Base-by-base conservation (phyloP, 1,140 invertebrate species). In the Apis florea region DNA sequence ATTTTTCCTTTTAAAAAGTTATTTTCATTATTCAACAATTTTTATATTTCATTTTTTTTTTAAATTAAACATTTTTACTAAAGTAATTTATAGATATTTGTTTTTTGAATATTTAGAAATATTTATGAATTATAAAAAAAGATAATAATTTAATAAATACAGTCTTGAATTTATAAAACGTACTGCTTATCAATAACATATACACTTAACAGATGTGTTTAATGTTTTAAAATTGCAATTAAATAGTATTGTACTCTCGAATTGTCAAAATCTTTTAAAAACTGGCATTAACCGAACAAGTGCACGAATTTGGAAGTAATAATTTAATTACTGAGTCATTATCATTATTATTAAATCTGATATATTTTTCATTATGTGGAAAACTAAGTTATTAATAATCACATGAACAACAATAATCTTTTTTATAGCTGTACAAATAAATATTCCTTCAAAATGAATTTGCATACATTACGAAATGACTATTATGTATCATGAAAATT, bases 311-410 rank as follows among this genome's bases (percentile, higher is more conserved):
- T 17, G 47, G 77, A 19, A 68, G 59, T 83, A 53, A 53, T 31
- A 78, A 83, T 79, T 79, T 78, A 78, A 82, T 64, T 51, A 13
- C 49, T 77, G 19, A 78, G 51, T 78, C 67, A 78, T 70, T 82
- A 49, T 78, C 74, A 31, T 77, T 77, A 64, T 26, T 21, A 47
- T 71, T 24, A 59, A 78, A 51, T 70, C 26, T 54, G 21, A 15
- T 26, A 21, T 21, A 24, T 17, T 70, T 24, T 31, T 59, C 17
- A 17, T 82, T 77, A 78, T 19, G 4, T 13, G 40, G 15, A 19
- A 78, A 11, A 26, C 59, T 40, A 24, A 78, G 40, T 40, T 56
- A 26, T 6, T 78, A 82, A 82, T 71, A 69, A 1, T 61, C 58
- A 70, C 67, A 24, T 21, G 61, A 72, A 56, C 40, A 79, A 24